Percentiles rank a stretch among this genome's conserved stretches.
These are phyloP conservation scores for Pelodiscus sinensis DNA, from an alignment of 2,113 vertebrate genomes.

Conservation along the genomic window DNA sequence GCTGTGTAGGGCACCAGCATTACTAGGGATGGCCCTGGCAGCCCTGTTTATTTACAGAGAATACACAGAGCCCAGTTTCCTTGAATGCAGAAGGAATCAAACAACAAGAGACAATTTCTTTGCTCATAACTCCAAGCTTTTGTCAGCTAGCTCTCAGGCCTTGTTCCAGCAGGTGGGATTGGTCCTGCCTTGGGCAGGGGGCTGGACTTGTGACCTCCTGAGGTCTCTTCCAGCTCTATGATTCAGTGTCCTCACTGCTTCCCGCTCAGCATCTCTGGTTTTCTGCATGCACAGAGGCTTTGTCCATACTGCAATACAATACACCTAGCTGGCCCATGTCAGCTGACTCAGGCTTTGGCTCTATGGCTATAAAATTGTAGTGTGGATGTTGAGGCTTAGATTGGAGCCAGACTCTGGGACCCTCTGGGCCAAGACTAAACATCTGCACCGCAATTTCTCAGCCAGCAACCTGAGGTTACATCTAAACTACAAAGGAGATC, in stretches of 20 bases:
- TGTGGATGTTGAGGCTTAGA: neutral
- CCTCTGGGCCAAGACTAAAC: neutral
- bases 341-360: neutral
- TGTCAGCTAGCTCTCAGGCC: neutral
- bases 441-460: neutral
- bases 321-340: neutral
- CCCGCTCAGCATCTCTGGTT: neutral
- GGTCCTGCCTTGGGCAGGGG: too few species aligned
- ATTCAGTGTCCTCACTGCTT: neutral
- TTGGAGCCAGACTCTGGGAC: neutral
- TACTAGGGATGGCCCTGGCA: too few species aligned
- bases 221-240: too few species aligned
- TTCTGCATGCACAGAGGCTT: neutral
- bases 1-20: too few species aligned
- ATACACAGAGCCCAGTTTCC: neutral
- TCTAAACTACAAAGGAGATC: too few species aligned
- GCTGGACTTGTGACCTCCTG: too few species aligned
- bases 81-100: neutral
- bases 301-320: neutral
- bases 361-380: neutral
- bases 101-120: neutral
- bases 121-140: neutral
- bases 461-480: too few species aligned
- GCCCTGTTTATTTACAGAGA: neutral
- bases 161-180: neutral